Base-by-base conservation (phyloP, 1,140 invertebrate species). In the Calliphora vicina region DNA sequence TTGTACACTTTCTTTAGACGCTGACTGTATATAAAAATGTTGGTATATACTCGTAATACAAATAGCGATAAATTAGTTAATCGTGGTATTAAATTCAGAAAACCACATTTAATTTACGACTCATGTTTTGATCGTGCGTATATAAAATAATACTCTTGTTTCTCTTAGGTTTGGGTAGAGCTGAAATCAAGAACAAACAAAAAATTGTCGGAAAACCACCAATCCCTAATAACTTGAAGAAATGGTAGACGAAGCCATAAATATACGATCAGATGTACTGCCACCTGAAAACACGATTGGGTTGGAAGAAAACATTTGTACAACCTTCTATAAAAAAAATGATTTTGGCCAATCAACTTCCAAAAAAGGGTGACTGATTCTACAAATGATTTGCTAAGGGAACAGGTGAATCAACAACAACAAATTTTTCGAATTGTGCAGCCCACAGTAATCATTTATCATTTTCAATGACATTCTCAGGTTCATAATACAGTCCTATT, bases 251-350 rank as follows among this genome's bases (percentile, higher is more conserved):
- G 81, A 72, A 17, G 71, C 43, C 83, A 83, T 83, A 84, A 83
- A 82, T 82, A 80, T 57, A 50, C 81, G 74, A 82, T 84, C 84
- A 83, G 27, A 82, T 83, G 42, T 57, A 84, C 83, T 74, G 82
- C 83, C 78, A 84, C 80, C 67, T 80, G 45, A 13, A 13, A 50
- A 50, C n/a, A 3, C 10, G 12, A 17, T 13, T 12, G 45, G 45
- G 3, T 50, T 50, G 15, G 45, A 13, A 3, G 45, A 50, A 50
- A 50, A 17, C 12, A n/a, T 50, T 12, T 50, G 45, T 4, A 2
- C 45, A 35, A 35, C 45, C 17, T 50, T 13, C 13, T 17, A n/a
- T 12, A 50, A 2, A 15, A 13, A 50, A 13, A 12, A 9, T n/a
- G 17, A 50, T 50, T 35, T 5, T 35, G 35, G 35, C 10, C 35